Evolutionary conservation across 2,888 invertebrate genomes (phyloP), one percentile per base, ranked within the genome.

Genomic region (Lepidochrysops patricia): DNA sequence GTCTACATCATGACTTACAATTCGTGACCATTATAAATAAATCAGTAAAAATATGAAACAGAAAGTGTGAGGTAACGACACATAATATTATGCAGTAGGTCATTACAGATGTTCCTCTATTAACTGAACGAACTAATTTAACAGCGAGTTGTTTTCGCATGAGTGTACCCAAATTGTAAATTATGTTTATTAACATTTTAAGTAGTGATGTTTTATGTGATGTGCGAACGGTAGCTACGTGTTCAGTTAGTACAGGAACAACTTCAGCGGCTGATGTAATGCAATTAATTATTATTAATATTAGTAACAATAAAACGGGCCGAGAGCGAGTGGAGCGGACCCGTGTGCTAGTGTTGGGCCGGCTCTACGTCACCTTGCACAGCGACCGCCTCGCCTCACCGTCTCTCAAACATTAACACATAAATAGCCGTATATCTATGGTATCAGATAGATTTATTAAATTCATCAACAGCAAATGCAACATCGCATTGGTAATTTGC

Each of bases 21-120:
- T 71, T 68, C 74, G 80, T 77, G 75, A 83, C 75, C 79, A 73
- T 71, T 75, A 78, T 79, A 81, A 81, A 76, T 79, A 79, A 80
- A 79, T 76, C 72, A 82, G 75, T 82, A 79, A 82, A 79, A 84
- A 79, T 81, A 79, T 74, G 72, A 79, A 85, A 85, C 85, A 84
- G 80, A 80, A 78, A 81, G 75, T 76, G 85, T 86, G 84, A 87
- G 86, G 85, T 85, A 84, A 85, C 80, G 80, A 82, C 79, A 79
- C 79, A 79, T 74, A 77, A 70, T 71, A 59, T 63, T 63, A 61
- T 75, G 79, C 77, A 76, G 76, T 72, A 72, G 69, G 69, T 68
- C 68, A 69, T 68, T 67, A 63, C 68, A 73, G 73, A 68, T 72
- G 76, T 75, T 74, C 77, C 76, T 72, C 69, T 77, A 72, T 66